phyloP scores from a whole-genome alignment of 2,113 vertebrate species.

The Urocitellus parryii region DNA sequence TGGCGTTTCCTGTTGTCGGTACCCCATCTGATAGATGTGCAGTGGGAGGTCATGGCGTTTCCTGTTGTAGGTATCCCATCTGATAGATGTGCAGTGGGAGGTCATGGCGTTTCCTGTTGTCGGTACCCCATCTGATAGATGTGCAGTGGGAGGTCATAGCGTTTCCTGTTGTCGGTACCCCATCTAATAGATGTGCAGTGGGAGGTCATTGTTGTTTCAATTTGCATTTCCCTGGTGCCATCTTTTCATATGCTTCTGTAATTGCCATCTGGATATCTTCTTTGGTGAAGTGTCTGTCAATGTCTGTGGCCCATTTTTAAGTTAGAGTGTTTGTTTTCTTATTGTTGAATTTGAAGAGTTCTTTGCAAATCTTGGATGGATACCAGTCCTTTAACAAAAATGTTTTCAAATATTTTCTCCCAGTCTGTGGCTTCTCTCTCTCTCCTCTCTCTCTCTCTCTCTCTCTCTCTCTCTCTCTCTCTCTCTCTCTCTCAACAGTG shows the following conservation, averaged over 20 bases:
- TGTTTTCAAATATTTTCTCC: constrained; percentile 59
- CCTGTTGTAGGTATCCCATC: neutral
- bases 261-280: neutral
- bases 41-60: too few relatives aligned
- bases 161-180: neutral
- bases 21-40: accelerated
- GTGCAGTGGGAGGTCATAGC: neutral
- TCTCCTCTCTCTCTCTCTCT: too few relatives aligned
- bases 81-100: accelerated
- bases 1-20: neutral
- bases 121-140: neutral
- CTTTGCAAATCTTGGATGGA: neutral
- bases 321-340: constrained; percentile 31
- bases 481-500: neutral
- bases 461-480: too few relatives aligned
- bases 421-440: neutral
- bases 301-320: constrained; percentile 9
- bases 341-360: constrained; percentile 36
- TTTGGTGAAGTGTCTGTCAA: constrained; percentile 15
- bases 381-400: constrained; percentile 23
- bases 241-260: neutral
- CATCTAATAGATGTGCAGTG: accelerated
- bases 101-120: neutral
- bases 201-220: neutral
- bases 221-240: neutral